A percentile compares a stretch with the other conserved stretches of the same genome.
Conservation (phyloP, 2,797 vertebrate species). For the Rhinichthys osculus region DNA sequence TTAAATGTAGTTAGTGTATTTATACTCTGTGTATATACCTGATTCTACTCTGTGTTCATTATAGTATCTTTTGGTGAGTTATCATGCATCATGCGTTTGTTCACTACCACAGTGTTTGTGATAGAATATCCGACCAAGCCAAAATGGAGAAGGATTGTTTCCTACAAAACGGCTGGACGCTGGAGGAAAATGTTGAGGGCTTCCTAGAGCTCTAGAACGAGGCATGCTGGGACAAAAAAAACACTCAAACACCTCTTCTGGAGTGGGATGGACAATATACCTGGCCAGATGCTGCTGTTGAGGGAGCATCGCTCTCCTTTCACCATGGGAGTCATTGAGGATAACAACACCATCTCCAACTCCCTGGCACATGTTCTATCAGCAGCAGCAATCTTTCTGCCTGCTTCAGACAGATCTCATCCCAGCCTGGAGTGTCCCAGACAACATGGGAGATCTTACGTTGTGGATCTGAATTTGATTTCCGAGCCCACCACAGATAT, state of each 20-base stretch:
- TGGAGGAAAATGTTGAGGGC: neutral
- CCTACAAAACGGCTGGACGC: no score
- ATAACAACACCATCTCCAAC: neutral
- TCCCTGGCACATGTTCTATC: neutral
- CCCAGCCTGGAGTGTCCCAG: neutral
- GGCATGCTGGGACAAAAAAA: neutral
- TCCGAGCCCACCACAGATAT: neutral
- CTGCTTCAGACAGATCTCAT: neutral
- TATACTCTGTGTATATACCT: no score
- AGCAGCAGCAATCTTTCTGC: neutral
- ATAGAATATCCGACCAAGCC: no score
- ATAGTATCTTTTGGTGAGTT: no score
- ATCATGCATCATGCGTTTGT: no score
- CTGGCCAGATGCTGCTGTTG: neutral
- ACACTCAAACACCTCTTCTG: neutral
- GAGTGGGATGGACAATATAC: neutral
- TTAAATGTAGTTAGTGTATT: no score
- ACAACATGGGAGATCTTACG: neutral
- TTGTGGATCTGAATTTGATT: neutral
- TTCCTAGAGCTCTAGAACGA: neutral
- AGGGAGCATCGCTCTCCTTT: neutral
- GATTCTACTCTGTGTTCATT: no score
- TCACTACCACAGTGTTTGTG: no score
- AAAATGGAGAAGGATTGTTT: no score
- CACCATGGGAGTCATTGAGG: neutral